Base-by-base conservation (phyloP, 2,113 vertebrate species). In the Hippocampus zosterae region DNA sequence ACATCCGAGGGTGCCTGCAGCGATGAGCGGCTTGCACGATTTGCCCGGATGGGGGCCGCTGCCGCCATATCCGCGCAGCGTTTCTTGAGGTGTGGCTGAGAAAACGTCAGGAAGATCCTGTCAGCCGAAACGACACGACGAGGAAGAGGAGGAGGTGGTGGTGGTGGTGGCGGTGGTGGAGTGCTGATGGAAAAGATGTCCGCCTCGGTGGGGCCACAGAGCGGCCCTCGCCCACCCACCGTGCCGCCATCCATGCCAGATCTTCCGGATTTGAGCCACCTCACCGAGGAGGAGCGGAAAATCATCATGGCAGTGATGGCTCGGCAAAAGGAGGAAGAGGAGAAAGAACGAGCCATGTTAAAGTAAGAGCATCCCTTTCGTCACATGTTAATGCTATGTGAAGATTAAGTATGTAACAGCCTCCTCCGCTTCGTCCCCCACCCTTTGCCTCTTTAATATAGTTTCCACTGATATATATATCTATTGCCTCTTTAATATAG, bases 301-400 rank as follows among this genome's bases (percentile, higher is more conserved):
- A 96, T 97, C 78, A 98, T 98, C 86, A 94, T 98, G 97, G 96
- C 93, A 84, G 97, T 98, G 93, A 97, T 98, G 96, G 95, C 94
- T 93, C 94, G 97, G 83, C 97, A 98, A 88, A 96, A 95, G 86
- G 95, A 98, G 80, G 97, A 98, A 81, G 97, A 98, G 78, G 95
- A 96, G 72, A 98, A 98, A 85, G 97, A 98, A 93, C 93, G 98
- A 91, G 96, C 94, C 93, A 98, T 98, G 95, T 92, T 98, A 86
- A 98, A 98, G 97, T 98, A 97, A 98, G 97, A 73, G 70, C 72
- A 73, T 75, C 23, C 71, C 23, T 68, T 74, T 18, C 60, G 8
- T 69, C 27, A 66, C 70, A 72, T 79, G 61, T 73, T 70, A 15
- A 41, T 42, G 18, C 23, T 33, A 27, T 29, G 46, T 18, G 18